Evolutionary conservation across 2,797 vertebrate species (phyloP).

Genomic region (Malacoraja senta): DNA sequence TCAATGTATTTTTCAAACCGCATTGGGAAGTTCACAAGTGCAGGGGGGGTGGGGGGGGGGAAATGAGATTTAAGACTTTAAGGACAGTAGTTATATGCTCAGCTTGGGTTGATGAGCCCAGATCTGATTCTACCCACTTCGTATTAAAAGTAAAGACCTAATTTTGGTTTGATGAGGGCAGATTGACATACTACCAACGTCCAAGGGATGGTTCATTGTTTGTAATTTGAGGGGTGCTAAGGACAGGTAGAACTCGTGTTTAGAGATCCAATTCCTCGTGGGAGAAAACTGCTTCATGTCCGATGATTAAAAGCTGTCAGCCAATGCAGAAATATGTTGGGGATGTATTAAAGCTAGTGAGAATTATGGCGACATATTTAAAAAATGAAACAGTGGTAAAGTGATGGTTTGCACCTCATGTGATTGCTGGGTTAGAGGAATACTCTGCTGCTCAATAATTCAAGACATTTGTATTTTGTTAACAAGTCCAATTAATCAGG

Average conservation of each 20-base stretch:
- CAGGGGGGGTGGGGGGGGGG: too few species aligned
- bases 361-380: neutral
- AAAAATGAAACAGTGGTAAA: neutral
- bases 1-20: neutral
- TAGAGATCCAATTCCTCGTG: neutral
- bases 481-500: too few species aligned
- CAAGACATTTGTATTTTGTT: neutral
- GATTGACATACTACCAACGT: neutral
- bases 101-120: neutral
- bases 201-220: neutral
- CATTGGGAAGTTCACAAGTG: neutral
- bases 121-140: neutral
- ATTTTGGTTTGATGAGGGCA: neutral
- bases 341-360: neutral
- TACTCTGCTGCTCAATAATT: neutral
- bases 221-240: neutral
- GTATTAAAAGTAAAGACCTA: neutral
- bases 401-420: neutral
- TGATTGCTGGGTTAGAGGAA: neutral
- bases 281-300: neutral
- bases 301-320: too few species aligned
- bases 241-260: neutral
- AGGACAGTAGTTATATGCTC: neutral
- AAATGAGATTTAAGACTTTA: neutral
- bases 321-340: neutral